Evolutionary conservation across 2,888 invertebrate genomes (phyloP).

Genomic region (Ceriagrion tenellum): DNA sequence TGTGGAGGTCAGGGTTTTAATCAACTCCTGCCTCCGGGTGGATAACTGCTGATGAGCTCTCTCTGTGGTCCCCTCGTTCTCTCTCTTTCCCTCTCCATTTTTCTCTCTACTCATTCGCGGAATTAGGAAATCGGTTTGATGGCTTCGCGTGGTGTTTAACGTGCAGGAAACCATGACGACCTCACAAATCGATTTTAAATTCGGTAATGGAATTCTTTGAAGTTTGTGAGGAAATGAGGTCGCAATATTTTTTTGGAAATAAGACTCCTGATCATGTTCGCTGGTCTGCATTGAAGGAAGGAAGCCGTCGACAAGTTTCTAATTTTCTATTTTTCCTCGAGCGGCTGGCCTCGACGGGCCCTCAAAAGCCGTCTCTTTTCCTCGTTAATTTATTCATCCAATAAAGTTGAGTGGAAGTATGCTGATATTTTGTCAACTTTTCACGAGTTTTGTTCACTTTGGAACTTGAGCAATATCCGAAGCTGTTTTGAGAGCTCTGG

Average conservation of each 20-base stretch:
- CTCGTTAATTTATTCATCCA: too few relatives aligned
- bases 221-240: background rate
- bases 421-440: too few relatives aligned
- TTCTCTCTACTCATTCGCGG: background rate
- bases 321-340: background rate
- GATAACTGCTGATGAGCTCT: background rate
- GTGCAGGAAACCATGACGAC: background rate
- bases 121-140: background rate
- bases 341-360: too few relatives aligned
- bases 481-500: too few relatives aligned
- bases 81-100: background rate
- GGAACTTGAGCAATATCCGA: too few relatives aligned
- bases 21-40: background rate
- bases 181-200: conserved; percentile 21
- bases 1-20: background rate
- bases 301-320: background rate
- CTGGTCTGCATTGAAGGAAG: background rate
- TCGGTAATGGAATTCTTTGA: conserved; percentile 28
- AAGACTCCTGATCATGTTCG: background rate
- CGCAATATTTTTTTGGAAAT: background rate
- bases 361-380: too few relatives aligned
- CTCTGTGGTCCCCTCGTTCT: background rate
- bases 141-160: background rate
- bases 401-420: too few relatives aligned
- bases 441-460: too few relatives aligned